Percentiles rank a stretch among this genome's conserved stretches.
These are phyloP conservation scores for Bombus terrestris DNA, from an alignment of 1,140 invertebrate species.

Conservation along the genomic window DNA sequence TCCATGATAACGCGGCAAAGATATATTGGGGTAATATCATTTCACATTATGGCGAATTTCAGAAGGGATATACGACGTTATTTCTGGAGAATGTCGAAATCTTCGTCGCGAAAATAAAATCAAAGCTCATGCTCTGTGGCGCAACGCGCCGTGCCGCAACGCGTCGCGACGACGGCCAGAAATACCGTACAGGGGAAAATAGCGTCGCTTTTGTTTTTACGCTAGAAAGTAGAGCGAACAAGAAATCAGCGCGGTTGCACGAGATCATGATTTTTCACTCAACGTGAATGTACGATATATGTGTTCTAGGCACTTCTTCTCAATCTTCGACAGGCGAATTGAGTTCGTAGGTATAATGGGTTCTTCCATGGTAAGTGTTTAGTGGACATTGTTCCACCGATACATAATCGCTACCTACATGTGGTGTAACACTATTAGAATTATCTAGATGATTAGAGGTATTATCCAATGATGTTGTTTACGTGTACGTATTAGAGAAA, in stretches of 20 bases:
- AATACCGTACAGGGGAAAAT: too few species aligned
- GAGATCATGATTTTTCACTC: slow-evolving; percentile 52
- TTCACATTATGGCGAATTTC: background rate
- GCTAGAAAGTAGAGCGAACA: slow-evolving; percentile 40
- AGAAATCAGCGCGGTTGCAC: slow-evolving; percentile 32
- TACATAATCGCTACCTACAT: slow-evolving; percentile 55
- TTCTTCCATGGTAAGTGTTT: slow-evolving; percentile 70
- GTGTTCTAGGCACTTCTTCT: slow-evolving; percentile 68
- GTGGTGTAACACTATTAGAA: slow-evolving; percentile 64
- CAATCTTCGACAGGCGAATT: slow-evolving; percentile 65
- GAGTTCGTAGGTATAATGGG: slow-evolving; percentile 69
- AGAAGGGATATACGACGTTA: background rate
- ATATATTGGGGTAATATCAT: background rate
- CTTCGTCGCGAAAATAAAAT: background rate
- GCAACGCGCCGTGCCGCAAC: too few species aligned
- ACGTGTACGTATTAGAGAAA: slow-evolving; percentile 28
- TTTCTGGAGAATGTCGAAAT: background rate
- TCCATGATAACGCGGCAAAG: too few species aligned
- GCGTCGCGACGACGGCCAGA: too few species aligned
- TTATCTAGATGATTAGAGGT: slow-evolving; percentile 62
- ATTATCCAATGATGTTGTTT: slow-evolving; percentile 15
- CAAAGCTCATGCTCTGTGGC: background rate
- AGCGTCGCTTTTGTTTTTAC: slow-evolving; percentile 6
- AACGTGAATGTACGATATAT: slow-evolving; percentile 67
- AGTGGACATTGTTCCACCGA: slow-evolving; percentile 42